phyloP scores from a whole-genome alignment of 2,888 invertebrate species.

The Drosophila yooni region DNA sequence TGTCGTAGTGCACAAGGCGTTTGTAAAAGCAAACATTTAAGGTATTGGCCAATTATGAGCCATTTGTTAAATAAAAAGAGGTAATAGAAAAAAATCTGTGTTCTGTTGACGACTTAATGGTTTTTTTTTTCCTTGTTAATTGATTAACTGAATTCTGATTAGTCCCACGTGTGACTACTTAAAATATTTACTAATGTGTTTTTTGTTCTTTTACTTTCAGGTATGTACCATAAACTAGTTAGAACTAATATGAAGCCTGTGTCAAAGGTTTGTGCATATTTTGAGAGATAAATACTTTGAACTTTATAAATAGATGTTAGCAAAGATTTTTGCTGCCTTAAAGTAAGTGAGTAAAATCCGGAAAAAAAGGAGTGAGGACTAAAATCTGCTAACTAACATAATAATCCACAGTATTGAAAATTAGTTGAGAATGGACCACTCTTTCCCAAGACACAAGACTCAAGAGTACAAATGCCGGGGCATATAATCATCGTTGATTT shows the following conservation, averaged over 20 bases:
- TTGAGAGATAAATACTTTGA: background rate
- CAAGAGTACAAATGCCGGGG: background rate
- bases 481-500: background rate
- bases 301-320: background rate
- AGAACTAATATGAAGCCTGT: background rate
- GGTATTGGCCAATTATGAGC: constrained; percentile 55
- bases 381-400: background rate
- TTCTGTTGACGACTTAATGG: constrained; percentile 16
- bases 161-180: constrained; percentile 19
- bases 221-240: constrained; percentile 42
- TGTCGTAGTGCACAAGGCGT: constrained; percentile 18
- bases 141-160: constrained; percentile 9
- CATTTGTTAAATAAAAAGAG: constrained; percentile 35
- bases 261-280: background rate
- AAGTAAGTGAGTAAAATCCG: background rate
- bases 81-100: background rate
- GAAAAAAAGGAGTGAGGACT: background rate
- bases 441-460: background rate
- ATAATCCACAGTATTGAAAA: background rate
- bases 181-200: constrained; percentile 55
- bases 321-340: background rate
- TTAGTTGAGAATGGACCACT: background rate
- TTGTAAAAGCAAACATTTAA: constrained; percentile 56
- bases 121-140: constrained; percentile 11
- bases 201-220: constrained; percentile 42